Conservation (phyloP, 1,140 invertebrate genomes). For the Acromyrmex echinatior region DNA sequence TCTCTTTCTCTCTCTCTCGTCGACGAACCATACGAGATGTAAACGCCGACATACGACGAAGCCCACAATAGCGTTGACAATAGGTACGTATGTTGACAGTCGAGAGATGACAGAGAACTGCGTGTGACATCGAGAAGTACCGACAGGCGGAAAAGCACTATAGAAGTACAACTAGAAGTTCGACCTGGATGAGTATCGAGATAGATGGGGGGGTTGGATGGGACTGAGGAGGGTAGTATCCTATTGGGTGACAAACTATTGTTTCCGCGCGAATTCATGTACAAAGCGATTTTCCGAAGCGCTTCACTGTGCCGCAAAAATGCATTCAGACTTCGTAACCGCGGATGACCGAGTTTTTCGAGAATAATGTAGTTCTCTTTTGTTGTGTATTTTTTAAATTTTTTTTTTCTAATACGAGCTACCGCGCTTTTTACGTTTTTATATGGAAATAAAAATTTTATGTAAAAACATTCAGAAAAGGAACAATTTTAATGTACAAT, state of each 20-base stretch:
- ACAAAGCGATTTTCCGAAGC: constrained; percentile 46
- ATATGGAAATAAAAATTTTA: background rate
- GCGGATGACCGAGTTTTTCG: constrained; percentile 29
- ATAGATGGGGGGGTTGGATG: background rate
- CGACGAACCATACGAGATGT: constrained; percentile 7
- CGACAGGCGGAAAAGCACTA: constrained; percentile 31
- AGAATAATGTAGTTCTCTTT: constrained; percentile 34
- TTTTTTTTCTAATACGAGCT: background rate
- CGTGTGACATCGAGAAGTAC: constrained; percentile 35
- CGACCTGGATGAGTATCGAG: constrained; percentile 27
- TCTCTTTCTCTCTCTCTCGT: background rate
- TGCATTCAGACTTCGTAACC: constrained; percentile 34
- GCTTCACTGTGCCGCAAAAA: constrained; percentile 30
- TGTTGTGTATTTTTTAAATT: background rate
- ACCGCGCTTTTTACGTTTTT: background rate
- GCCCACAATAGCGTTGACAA: constrained; percentile 37
- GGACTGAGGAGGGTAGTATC: constrained; percentile 13
- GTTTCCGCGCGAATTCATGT: constrained; percentile 45
- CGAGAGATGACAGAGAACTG: constrained; percentile 42
- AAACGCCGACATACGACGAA: constrained; percentile 21
- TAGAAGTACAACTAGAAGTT: constrained; percentile 50
- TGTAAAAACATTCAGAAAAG: background rate
- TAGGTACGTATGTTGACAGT: constrained; percentile 34
- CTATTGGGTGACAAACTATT: constrained; percentile 51
- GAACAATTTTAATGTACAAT: background rate